phyloP scores from a whole-genome alignment of 2,113 vertebrate species.

The Tachycineta bicolor region DNA sequence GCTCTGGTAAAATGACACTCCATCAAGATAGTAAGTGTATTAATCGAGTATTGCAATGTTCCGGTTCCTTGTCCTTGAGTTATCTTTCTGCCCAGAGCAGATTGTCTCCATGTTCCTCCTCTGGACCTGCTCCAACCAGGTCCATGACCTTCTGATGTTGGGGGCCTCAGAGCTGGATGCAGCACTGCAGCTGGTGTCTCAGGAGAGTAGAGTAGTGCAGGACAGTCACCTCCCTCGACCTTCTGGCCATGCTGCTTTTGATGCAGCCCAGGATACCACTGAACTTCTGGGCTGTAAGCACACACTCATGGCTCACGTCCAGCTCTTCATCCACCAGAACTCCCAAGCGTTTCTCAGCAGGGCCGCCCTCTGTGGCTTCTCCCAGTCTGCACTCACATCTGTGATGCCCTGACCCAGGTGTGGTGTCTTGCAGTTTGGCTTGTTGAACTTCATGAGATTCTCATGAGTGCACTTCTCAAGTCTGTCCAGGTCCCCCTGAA shows the following conservation, averaged over 20 bases:
- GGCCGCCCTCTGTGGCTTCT: not conserved
- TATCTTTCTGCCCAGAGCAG: not conserved
- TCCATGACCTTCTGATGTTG: not conserved
- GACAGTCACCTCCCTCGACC: fast-evolving
- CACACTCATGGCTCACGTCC: not conserved
- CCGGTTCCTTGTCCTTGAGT: not conserved
- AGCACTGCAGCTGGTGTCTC: not conserved
- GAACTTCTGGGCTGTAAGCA: not conserved
- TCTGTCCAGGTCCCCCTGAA: fast-evolving
- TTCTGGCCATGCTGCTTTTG: not conserved
- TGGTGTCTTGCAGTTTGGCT: not conserved
- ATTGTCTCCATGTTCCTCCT: not conserved
- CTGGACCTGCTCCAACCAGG: not conserved
- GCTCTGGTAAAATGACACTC: constrained; percentile 29
- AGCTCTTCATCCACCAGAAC: not conserved
- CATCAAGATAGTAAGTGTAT: not conserved
- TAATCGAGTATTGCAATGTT: not conserved
- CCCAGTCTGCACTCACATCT: not conserved
- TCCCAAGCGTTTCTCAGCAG: not conserved
- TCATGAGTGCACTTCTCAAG: not conserved
- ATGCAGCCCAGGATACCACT: not conserved
- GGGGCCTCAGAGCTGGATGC: not conserved
- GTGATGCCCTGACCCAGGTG: not conserved
- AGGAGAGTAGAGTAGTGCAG: fast-evolving
- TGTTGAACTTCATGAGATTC: not conserved